Conservation (phyloP, 2,797 vertebrate species). For the Enoplosus armatus region DNA sequence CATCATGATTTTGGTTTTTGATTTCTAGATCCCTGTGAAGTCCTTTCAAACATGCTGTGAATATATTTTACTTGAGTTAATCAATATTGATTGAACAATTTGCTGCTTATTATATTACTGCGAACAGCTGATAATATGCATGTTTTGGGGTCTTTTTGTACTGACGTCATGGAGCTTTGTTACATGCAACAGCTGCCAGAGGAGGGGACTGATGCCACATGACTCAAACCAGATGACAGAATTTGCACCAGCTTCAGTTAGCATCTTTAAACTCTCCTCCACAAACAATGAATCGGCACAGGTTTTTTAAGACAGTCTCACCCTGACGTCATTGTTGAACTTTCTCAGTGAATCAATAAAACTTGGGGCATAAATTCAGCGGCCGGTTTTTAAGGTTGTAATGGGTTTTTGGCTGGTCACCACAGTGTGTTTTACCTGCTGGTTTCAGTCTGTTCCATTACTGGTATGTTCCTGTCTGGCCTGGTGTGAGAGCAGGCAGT, state of each 20-base stretch:
- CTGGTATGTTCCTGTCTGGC: conserved; percentile 66
- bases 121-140: neutral
- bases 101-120: neutral
- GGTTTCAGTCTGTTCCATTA: conserved; percentile 64
- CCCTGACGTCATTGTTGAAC: neutral
- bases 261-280: neutral
- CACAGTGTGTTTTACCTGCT: conserved; percentile 55
- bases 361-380: neutral
- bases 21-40: neutral
- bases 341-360: conserved; percentile 28
- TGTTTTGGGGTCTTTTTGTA: neutral
- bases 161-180: neutral
- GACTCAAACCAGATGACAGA: neutral
- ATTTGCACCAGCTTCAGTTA: neutral
- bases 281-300: neutral
- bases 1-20: no score
- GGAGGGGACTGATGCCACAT: neutral
- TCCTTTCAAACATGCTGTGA: neutral
- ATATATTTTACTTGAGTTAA: neutral
- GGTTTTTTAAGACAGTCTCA: neutral
- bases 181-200: neutral
- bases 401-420: conserved; percentile 23
- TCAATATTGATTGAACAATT: neutral
- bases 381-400: conserved; percentile 29
- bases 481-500: conserved; percentile 41